Conservation (phyloP, 2,888 invertebrate genomes). For the Ophion ellenae region DNA sequence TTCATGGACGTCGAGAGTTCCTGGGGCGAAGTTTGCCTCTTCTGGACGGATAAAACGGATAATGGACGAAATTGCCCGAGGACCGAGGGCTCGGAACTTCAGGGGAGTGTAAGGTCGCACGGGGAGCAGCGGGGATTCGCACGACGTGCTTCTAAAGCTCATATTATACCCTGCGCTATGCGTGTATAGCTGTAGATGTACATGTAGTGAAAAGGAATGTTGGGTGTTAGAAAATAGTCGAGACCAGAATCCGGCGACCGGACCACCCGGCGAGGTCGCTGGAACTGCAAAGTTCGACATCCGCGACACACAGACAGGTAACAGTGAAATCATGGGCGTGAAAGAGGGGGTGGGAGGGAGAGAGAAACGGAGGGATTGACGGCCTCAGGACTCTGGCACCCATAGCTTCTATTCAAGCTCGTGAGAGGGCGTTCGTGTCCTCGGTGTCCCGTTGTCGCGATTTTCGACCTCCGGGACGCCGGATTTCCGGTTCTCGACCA, state of each 20-base stretch:
- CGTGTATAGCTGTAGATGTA: constrained; percentile 11
- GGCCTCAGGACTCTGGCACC: constrained; percentile 40
- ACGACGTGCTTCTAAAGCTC: constrained; percentile 29
- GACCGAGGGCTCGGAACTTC: constrained; percentile 50
- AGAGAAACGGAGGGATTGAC: constrained; percentile 20
- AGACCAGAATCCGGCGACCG: constrained; percentile 52
- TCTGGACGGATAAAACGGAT: constrained; percentile 64
- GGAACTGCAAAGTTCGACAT: constrained; percentile 67
- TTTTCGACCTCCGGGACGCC: constrained; percentile 38
- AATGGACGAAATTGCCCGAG: constrained; percentile 68
- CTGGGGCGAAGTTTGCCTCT: constrained; percentile 65
- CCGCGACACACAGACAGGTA: constrained; percentile 34
- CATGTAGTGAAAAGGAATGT: constrained; percentile 14
- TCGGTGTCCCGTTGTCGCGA: constrained; percentile 46
- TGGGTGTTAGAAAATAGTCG: constrained; percentile 56
- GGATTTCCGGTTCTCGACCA: constrained; percentile 54
- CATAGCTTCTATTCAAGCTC: constrained; percentile 38
- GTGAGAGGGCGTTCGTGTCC: constrained; percentile 41
- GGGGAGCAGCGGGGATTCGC: constrained; percentile 54
- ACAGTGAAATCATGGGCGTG: constrained; percentile 10
- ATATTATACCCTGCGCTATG: constrained; percentile 15
- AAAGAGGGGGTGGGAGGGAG: background rate
- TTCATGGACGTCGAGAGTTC: constrained; percentile 58
- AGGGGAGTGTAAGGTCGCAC: constrained; percentile 31
- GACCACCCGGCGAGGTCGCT: constrained; percentile 56